Evolutionary conservation across 2,113 vertebrate genomes (phyloP), one percentile per base, ranked within the genome.

Genomic region (Ardeotis arabs): DNA sequence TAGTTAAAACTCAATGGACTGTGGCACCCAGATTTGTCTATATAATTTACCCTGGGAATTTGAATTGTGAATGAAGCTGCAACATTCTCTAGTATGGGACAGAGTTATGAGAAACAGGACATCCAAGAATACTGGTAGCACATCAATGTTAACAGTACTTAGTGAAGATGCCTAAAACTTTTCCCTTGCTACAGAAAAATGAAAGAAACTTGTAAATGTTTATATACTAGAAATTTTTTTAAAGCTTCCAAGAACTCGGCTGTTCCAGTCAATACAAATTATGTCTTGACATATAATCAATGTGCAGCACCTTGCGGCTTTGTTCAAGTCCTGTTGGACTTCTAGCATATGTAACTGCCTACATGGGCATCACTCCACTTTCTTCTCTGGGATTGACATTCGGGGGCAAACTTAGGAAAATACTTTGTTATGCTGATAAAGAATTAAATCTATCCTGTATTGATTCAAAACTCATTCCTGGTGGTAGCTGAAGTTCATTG

Each of bases 21-120:
- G 25, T 84, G 58, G 44, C 86, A 93, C 35, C 25, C 41, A 90
- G 87, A 96, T 96, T 94, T 96, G 93, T 90, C 79, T 90, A 8
- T 75, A 52, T 56, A 67, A 74, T 75, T 93, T 93, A 68, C 41
- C 25, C 69, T 69, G 53, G 66, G 58, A 94, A 81, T 94, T 1
- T 84, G 64, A 96, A 88, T 88, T 93, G 79, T 4, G 0, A 97
- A 94, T 81, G 24, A 88, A 94, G 56, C 68, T 10, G 7, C 68
- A 75, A 56, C 59, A 45, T 62, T 35, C n/a, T 33, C 18, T 45
- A 37, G 49, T 14, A 60, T 45, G 12, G 49, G n/a, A 87, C 24
- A 58, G 31, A 92, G 44, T 52, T 77, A 90, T 25, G 45, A 86
- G 35, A 79, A 89, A 49, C 23, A 60, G 60, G 60, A 89, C 85